A percentile compares a stretch with the other conserved stretches of the same genome.
phyloP scores from a whole-genome alignment of 2,797 vertebrate species.

The Myoxocephalus aenaeus region DNA sequence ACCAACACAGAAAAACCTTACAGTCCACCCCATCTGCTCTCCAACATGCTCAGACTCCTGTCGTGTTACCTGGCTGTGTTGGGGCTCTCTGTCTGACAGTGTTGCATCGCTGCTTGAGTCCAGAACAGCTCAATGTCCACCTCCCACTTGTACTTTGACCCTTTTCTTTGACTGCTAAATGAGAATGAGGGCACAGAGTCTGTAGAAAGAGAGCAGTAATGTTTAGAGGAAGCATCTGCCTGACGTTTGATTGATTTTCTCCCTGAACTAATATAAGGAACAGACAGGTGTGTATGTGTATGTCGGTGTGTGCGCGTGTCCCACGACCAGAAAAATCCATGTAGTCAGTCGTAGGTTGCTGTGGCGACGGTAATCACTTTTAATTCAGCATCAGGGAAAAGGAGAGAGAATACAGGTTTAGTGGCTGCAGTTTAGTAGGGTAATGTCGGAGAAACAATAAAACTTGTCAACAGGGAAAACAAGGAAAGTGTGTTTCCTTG shows the following conservation, averaged over 20 bases:
- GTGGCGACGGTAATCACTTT: slow-evolving; percentile 85
- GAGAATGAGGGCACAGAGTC: not conserved
- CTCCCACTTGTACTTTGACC: slow-evolving; percentile 43
- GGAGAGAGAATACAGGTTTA: slow-evolving; percentile 69
- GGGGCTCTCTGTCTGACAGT: not conserved
- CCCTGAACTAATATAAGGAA: slow-evolving; percentile 35
- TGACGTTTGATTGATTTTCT: slow-evolving; percentile 54
- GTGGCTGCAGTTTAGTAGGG: slow-evolving; percentile 60
- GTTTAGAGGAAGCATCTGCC: slow-evolving; percentile 47
- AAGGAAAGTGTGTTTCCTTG: slow-evolving; percentile 35
- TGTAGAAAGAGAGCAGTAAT: not conserved
- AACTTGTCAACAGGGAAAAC: slow-evolving; percentile 50
- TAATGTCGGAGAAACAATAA: slow-evolving; percentile 58
- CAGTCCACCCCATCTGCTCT: slow-evolving; percentile 31
- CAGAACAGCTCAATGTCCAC: slow-evolving; percentile 21
- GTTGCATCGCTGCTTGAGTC: not conserved
- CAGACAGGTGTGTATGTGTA: slow-evolving; percentile 31
- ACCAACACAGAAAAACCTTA: slow-evolving; percentile 2
- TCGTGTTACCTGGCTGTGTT: slow-evolving; percentile 12
- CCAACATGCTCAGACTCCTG: slow-evolving; percentile 3
- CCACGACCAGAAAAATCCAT: slow-evolving; percentile 78
- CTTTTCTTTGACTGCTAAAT: slow-evolving; percentile 34
- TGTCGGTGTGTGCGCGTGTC: slow-evolving; percentile 4
- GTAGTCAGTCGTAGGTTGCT: slow-evolving; percentile 89
- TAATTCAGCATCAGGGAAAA: slow-evolving; percentile 78